phyloP scores from a whole-genome alignment of 2,113 vertebrate genomes.

The Varanus komodoensis region DNA sequence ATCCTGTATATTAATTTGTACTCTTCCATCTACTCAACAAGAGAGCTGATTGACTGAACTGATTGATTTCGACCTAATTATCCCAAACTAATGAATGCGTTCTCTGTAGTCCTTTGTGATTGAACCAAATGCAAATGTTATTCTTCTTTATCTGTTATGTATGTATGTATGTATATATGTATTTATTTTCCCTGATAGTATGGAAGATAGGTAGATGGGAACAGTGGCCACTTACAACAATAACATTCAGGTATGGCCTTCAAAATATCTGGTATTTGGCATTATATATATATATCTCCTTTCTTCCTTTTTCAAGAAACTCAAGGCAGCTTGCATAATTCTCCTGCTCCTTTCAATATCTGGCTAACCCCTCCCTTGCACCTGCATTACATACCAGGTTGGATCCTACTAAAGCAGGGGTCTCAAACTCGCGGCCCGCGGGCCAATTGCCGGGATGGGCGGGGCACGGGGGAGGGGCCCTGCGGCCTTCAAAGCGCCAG shows the following conservation, averaged over 20 bases:
- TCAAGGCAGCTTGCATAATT: too few species aligned
- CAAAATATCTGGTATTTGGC: too few species aligned
- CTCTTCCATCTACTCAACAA: neutral
- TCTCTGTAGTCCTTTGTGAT: neutral
- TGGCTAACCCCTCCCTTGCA: neutral
- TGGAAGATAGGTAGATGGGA: neutral
- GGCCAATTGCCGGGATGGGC: too few species aligned
- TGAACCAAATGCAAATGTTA: neutral
- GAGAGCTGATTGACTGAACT: neutral
- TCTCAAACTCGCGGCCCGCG: too few species aligned
- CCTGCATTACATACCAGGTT: neutral
- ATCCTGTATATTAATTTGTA: constrained; percentile 7
- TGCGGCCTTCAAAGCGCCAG: too few species aligned
- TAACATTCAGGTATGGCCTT: neutral
- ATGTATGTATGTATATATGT: too few species aligned
- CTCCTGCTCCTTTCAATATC: too few species aligned
- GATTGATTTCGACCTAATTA: constrained; percentile 16
- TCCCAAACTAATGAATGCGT: neutral
- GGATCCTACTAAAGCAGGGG: neutral
- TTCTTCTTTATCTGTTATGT: neutral
- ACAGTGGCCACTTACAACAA: neutral
- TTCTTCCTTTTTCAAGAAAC: too few species aligned
- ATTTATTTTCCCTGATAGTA: neutral
- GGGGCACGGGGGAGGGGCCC: too few species aligned
- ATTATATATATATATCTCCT: too few species aligned